These are phyloP conservation scores for Acanthosoma haemorrhoidale DNA, from an alignment of 2,888 invertebrate species.

Conservation along the genomic window DNA sequence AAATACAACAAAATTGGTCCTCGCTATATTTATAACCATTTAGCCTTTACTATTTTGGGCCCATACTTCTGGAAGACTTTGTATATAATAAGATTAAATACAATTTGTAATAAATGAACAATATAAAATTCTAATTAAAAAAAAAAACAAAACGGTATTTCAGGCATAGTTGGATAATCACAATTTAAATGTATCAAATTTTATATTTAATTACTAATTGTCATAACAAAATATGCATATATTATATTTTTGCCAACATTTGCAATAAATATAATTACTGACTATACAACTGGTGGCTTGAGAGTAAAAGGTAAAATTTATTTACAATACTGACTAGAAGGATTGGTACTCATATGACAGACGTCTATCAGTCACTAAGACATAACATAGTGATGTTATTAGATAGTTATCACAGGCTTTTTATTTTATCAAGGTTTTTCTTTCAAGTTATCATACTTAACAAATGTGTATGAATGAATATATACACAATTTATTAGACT, in stretches of 20 bases:
- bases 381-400: not conserved
- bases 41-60: too few relatives aligned
- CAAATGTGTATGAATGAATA: not conserved
- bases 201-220: constrained; percentile 21
- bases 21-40: too few relatives aligned
- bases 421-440: not conserved
- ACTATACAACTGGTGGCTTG: constrained; percentile 23
- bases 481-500: not conserved
- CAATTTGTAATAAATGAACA: not conserved
- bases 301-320: constrained; percentile 12
- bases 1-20: too few relatives aligned
- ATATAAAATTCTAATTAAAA: not conserved
- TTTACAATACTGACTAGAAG: constrained; percentile 25
- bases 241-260: constrained; percentile 22
- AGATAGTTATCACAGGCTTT: not conserved
- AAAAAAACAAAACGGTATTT: too few relatives aligned
- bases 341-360: constrained; percentile 22
- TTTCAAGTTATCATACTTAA: not conserved
- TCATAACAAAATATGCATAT: constrained; percentile 27
- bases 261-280: constrained; percentile 17
- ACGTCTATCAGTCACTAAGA: not conserved
- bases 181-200: constrained; percentile 3
- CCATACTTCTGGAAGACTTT: too few relatives aligned
- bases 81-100: too few relatives aligned
- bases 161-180: not conserved